Percentiles rank a stretch among this genome's conserved stretches.
These are phyloP conservation scores for Vanessa cardui DNA, from an alignment of 2,888 invertebrate genomes.

Conservation along the genomic window DNA sequence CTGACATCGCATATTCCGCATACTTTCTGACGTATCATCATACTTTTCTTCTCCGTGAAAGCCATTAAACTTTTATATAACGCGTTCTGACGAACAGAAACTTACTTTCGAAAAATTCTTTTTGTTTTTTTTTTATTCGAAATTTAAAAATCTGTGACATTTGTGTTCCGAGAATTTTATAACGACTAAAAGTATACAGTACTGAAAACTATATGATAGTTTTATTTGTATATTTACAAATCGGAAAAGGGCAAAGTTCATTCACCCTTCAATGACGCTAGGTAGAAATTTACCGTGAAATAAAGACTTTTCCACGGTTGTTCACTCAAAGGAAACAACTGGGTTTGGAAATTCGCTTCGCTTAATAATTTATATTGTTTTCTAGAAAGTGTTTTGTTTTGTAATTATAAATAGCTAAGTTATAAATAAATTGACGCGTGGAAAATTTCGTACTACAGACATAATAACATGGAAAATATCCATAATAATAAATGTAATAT, in stretches of 20 bases:
- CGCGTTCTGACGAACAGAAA: slow-evolving; percentile 1
- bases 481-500: too few relatives aligned
- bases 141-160: neutral
- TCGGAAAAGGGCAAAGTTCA: slow-evolving; percentile 41
- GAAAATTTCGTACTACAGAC: too few relatives aligned
- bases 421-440: too few relatives aligned
- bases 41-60: slow-evolving; percentile 15
- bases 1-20: neutral
- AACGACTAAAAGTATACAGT: neutral
- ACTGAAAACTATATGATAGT: neutral
- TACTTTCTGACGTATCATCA: slow-evolving; percentile 23
- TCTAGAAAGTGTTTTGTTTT: slow-evolving; percentile 5
- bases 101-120: neutral
- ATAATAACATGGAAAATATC: too few relatives aligned
- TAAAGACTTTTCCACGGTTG: slow-evolving; percentile 38
- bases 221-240: slow-evolving; percentile 36
- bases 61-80: slow-evolving; percentile 19
- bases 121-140: neutral
- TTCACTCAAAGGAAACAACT: slow-evolving; percentile 35
- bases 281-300: slow-evolving; percentile 36
- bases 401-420: neutral
- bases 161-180: too few relatives aligned
- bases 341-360: slow-evolving; percentile 35
- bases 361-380: slow-evolving; percentile 24
- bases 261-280: slow-evolving; percentile 32